Evolutionary conservation across 2,113 vertebrate genomes (phyloP).

Genomic region (Myotis yumanensis): DNA sequence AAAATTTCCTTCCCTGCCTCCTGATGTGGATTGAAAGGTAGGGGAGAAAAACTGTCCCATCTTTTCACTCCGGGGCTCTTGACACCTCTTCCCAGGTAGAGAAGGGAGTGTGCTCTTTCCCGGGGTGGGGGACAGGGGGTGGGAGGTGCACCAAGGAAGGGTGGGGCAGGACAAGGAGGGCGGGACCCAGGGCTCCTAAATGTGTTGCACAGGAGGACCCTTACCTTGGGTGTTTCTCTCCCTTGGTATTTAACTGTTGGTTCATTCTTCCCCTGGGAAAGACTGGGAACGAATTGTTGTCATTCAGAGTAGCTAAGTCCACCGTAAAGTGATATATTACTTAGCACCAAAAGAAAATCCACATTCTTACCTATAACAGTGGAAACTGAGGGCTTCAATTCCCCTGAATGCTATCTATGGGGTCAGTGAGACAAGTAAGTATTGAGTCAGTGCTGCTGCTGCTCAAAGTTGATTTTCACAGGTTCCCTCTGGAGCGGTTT

Average conservation of each 20-base stretch:
- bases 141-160: not conserved
- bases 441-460: not conserved
- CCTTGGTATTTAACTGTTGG: not conserved
- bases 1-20: not conserved
- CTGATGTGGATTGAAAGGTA: not conserved
- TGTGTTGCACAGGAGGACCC: not conserved
- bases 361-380: not conserved
- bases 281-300: not conserved
- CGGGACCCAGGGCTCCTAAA: not conserved
- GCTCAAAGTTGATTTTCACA: not conserved
- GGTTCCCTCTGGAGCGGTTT: conserved; percentile 8
- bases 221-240: not conserved
- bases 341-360: not conserved
- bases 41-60: not conserved
- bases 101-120: not conserved
- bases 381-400: not conserved
- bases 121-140: not conserved
- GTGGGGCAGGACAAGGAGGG: not conserved
- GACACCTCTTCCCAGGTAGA: not conserved
- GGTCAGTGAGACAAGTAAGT: not conserved
- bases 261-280: not conserved
- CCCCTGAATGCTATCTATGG: not conserved
- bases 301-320: not conserved
- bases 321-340: not conserved
- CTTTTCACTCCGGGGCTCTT: not conserved